phyloP scores from a whole-genome alignment of 2,113 vertebrate genomes.

The Pseudopipra pipra region DNA sequence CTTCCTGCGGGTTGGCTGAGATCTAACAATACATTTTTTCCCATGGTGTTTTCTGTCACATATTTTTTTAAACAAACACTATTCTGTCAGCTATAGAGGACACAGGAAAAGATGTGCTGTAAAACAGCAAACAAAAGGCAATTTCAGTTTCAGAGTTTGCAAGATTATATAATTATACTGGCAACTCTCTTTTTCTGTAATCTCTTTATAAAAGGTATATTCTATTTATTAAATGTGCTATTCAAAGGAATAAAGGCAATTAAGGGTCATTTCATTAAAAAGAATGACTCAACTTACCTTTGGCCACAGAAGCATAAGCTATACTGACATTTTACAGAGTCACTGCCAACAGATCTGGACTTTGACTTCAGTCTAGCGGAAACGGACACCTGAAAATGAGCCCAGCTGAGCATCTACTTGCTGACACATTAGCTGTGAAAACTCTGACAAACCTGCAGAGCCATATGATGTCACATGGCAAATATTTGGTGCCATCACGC shows the following conservation, averaged over 20 bases:
- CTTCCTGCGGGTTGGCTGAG: background rate
- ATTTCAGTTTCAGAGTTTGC: constrained; percentile 14
- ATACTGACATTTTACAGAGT: background rate
- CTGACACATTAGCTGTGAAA: background rate
- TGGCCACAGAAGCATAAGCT: background rate
- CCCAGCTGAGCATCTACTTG: background rate
- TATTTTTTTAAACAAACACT: constrained; percentile 46
- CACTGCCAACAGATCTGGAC: constrained; percentile 39
- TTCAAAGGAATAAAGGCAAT: constrained; percentile 21
- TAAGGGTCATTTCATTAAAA: constrained; percentile 6
- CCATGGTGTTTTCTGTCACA: constrained; percentile 50
- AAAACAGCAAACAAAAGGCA: constrained; percentile 20
- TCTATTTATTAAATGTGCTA: background rate
- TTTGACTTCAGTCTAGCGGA: constrained; percentile 46
- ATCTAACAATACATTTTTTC: constrained; percentile 54
- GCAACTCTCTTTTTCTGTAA: background rate
- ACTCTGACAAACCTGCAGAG: background rate
- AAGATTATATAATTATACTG: background rate
- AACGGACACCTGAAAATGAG: background rate
- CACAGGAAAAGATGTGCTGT: background rate
- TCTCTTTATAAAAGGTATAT: background rate
- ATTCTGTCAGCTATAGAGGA: constrained; percentile 25
- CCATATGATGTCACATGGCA: background rate
- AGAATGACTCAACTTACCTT: constrained; percentile 39
- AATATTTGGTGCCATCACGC: background rate